These are phyloP conservation scores for Polyploca ridens DNA, from an alignment of 2,888 invertebrate species.

Conservation along the genomic window DNA sequence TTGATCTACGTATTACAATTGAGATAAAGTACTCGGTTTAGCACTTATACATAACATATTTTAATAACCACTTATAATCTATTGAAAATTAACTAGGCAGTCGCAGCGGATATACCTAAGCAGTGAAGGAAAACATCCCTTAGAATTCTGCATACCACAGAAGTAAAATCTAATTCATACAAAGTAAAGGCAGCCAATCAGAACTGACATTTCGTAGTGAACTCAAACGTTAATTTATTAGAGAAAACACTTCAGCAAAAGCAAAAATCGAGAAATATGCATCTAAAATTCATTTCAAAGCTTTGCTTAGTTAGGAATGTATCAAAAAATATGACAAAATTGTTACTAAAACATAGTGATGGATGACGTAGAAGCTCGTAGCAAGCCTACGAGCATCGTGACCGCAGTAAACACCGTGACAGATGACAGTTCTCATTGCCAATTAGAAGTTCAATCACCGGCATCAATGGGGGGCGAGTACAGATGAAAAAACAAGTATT, in stretches of 20 bases:
- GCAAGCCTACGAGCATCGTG: constrained; percentile 42
- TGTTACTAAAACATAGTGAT: neutral
- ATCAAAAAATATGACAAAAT: neutral
- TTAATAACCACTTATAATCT: neutral
- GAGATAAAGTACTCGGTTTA: neutral
- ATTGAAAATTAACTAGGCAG: neutral
- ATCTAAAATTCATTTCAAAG: no score
- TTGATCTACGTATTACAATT: constrained; percentile 2
- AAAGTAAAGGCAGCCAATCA: no score
- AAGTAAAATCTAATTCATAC: no score
- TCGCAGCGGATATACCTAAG: no score
- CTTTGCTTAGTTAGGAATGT: no score
- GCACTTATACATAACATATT: neutral
- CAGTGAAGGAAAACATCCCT: no score
- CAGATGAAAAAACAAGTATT: constrained; percentile 53
- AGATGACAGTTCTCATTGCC: constrained; percentile 62
- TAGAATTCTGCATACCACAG: no score
- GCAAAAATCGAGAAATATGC: no score
- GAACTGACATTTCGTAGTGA: no score
- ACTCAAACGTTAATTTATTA: no score
- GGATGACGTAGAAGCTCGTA: neutral
- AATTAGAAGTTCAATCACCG: constrained; percentile 80
- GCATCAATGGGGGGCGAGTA: constrained; percentile 49
- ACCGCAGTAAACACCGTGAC: constrained; percentile 52
- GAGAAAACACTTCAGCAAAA: no score